Conservation (phyloP, 2,113 vertebrate species). For the Choloepus hoffmanni region DNA sequence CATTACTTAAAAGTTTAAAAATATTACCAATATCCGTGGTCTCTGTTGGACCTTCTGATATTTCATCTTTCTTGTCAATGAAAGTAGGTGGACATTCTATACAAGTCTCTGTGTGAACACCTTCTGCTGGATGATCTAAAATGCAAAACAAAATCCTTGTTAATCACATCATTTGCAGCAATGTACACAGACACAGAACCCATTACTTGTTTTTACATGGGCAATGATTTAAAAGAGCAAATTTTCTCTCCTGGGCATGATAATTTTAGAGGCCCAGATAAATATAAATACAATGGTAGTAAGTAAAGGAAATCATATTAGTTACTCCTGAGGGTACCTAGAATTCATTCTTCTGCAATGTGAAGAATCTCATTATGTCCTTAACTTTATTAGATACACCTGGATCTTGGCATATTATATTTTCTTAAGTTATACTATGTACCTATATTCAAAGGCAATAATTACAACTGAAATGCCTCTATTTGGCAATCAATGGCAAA, state of each 20-base stretch:
- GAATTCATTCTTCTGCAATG: not conserved
- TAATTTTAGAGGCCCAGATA: slow-evolving; percentile 16
- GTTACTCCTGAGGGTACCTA: not conserved
- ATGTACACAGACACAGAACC: not conserved
- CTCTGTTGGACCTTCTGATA: slow-evolving; percentile 83
- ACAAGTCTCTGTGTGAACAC: slow-evolving; percentile 81
- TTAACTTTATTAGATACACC: not conserved
- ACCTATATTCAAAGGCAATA: not conserved
- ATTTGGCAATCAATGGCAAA: slow-evolving; percentile 42
- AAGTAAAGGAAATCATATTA: not conserved
- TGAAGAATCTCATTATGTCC: not conserved
- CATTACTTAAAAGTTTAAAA: slow-evolving; percentile 8
- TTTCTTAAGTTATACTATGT: not conserved
- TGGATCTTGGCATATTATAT: not conserved
- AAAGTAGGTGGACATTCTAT: slow-evolving; percentile 81
- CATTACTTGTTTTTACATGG: not conserved
- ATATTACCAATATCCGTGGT: slow-evolving; percentile 87
- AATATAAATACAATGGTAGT: not conserved
- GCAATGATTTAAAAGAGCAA: not conserved
- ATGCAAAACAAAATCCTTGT: slow-evolving; percentile 67
- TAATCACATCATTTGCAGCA: slow-evolving; percentile 20
- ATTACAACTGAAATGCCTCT: slow-evolving; percentile 30
- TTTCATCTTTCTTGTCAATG: slow-evolving; percentile 82
- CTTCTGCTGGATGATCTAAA: slow-evolving; percentile 82
- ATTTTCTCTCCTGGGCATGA: not conserved